Evolutionary conservation across 2,113 vertebrate species (phyloP).

Genomic region (Archilochus colubris): DNA sequence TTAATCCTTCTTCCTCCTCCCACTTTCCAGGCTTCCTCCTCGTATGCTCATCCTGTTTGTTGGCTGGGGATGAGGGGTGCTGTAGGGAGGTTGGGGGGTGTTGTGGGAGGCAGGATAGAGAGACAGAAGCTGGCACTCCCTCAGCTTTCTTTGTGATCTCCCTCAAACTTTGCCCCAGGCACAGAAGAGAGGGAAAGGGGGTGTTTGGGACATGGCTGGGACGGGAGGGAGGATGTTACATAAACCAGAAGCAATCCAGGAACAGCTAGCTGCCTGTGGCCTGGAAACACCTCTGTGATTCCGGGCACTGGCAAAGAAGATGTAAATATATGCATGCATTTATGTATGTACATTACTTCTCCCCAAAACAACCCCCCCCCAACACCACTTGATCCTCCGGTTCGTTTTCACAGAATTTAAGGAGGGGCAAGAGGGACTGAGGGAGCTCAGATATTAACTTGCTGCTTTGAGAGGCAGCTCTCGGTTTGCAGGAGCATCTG

Average conservation of each 20-base stretch:
- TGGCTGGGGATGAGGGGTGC: not conserved
- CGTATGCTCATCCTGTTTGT: not conserved
- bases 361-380: not conserved
- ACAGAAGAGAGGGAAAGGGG: not conserved
- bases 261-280: conserved; percentile 62
- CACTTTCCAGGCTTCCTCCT: not conserved
- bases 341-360: not conserved
- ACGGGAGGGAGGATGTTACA: not conserved
- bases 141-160: not conserved
- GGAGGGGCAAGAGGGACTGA: not conserved
- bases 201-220: not conserved
- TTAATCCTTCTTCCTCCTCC: conserved; percentile 3
- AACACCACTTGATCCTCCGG: not conserved
- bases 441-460: not conserved
- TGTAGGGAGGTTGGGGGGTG: not conserved
- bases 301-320: conserved; percentile 13
- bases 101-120: not conserved
- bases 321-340: not conserved
- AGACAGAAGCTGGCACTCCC: not conserved
- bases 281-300: conserved; percentile 71
- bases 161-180: not conserved
- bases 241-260: conserved; percentile 41
- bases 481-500: not conserved
- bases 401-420: not conserved
- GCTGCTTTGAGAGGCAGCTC: not conserved